Evolutionary conservation across 2,797 vertebrate genomes (phyloP).

Genomic region (Enteromius mattozi): DNA sequence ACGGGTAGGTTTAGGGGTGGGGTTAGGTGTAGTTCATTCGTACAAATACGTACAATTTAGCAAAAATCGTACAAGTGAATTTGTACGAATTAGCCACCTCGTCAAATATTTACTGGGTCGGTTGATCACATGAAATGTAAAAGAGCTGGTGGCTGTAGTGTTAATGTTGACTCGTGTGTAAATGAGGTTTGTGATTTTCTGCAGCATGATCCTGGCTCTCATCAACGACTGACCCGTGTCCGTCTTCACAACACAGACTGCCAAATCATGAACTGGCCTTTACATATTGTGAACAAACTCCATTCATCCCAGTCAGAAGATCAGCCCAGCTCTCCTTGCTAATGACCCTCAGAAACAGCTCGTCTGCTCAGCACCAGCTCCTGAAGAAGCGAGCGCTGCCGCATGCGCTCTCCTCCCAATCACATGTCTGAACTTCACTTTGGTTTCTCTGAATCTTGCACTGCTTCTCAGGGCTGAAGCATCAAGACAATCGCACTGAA

Average conservation of each 20-base stretch:
- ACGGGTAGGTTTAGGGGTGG: too few relatives aligned
- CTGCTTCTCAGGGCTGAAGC: constrained; percentile 55
- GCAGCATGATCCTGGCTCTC: constrained; percentile 97
- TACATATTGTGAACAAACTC: constrained; percentile 53
- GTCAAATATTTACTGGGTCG: not conserved
- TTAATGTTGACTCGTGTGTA: not conserved
- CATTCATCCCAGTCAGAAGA: constrained; percentile 24
- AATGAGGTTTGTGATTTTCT: constrained; percentile 32
- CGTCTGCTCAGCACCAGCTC: not conserved
- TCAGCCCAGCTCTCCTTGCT: constrained; percentile 42
- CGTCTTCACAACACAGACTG: constrained; percentile 60
- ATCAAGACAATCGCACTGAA: constrained; percentile 61
- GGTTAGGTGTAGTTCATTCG: too few relatives aligned
- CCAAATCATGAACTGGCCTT: constrained; percentile 71
- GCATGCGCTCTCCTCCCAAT: not conserved
- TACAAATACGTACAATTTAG: too few relatives aligned
- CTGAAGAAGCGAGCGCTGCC: not conserved
- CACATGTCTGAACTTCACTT: not conserved
- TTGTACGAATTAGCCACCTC: too few relatives aligned
- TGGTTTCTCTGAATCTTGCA: not conserved
- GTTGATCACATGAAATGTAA: constrained; percentile 23
- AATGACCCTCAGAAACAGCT: not conserved
- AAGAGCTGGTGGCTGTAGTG: not conserved
- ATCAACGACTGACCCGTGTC: constrained; percentile 89
- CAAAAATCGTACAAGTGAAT: too few relatives aligned